A percentile compares a stretch with the other conserved stretches of the same genome.
Evolutionary conservation across 2,888 invertebrate genomes (phyloP).

Genomic region (Ormyrus thymus): DNA sequence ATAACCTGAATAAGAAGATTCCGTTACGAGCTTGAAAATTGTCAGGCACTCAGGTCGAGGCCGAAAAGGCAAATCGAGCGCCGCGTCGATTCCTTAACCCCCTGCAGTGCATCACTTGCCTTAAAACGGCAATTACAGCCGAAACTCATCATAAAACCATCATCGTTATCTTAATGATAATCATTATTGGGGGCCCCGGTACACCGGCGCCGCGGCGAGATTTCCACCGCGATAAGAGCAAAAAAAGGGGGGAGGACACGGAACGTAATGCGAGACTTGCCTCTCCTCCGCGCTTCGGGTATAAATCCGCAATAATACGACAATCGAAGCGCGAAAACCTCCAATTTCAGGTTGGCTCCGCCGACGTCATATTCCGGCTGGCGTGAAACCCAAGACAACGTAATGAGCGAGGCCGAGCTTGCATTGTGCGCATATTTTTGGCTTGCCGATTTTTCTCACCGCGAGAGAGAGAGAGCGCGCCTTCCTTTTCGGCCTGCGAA

Average conservation of each 20-base stretch:
- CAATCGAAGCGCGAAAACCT: constrained; percentile 56
- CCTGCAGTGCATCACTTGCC: constrained; percentile 6
- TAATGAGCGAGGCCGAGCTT: constrained; percentile 61
- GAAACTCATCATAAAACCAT: constrained; percentile 42
- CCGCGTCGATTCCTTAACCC: background rate
- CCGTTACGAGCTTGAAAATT: too few species aligned
- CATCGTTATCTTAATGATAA: constrained; percentile 49
- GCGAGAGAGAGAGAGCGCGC: constrained; percentile 5
- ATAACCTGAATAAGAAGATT: too few species aligned
- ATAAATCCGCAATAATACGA: constrained; percentile 68
- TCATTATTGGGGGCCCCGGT: constrained; percentile 37
- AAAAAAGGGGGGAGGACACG: background rate
- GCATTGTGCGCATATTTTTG: constrained; percentile 35
- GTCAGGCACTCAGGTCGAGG: too few species aligned
- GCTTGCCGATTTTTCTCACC: constrained; percentile 51
- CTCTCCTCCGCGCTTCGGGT: constrained; percentile 37
- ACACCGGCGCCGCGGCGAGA: background rate
- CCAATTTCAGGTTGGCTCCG: constrained; percentile 48
- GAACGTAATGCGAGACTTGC: constrained; percentile 25
- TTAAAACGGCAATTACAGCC: constrained; percentile 49
- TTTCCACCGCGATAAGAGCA: constrained; percentile 39
- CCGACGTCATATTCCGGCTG: constrained; percentile 42
- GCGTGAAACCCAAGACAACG: constrained; percentile 65
- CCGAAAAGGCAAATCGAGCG: background rate
- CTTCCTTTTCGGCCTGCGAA: constrained; percentile 3